phyloP scores from a whole-genome alignment of 2,113 vertebrate species.

The Scomber scombrus region DNA sequence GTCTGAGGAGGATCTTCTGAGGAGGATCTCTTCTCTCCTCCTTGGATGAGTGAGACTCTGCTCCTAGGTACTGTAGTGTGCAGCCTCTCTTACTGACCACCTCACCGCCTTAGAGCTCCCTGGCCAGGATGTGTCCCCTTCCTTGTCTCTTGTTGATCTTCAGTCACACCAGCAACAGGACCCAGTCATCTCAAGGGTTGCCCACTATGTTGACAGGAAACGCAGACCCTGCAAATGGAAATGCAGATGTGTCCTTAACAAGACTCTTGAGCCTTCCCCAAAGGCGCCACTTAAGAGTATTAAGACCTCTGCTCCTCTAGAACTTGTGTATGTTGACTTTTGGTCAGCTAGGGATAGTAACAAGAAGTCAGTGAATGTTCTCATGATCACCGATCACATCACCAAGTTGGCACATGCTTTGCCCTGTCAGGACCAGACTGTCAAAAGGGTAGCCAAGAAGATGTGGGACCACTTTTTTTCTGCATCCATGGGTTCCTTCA shows the following conservation, averaged over 20 bases:
- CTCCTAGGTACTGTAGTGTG: no score
- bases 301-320: conserved; percentile 26
- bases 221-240: no score
- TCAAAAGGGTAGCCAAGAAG: not conserved
- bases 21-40: not conserved
- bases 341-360: conserved; percentile 9
- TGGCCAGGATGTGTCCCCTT: no score
- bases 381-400: conserved; percentile 40
- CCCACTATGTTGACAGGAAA: no score
- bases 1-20: not conserved
- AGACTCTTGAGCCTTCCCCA: not conserved
- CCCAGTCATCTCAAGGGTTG: no score
- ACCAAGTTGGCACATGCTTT: conserved; percentile 25
- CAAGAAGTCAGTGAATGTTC: conserved; percentile 30
- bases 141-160: no score
- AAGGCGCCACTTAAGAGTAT: conserved; percentile 8
- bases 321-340: conserved; percentile 10
- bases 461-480: conserved; percentile 24
- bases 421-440: conserved; percentile 21
- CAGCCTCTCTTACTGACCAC: no score
- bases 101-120: no score
- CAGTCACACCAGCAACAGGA: no score
- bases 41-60: not conserved
- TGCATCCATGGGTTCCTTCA: conserved; percentile 5
- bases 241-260: conserved; percentile 15